These are phyloP conservation scores for Anguilla rostrata DNA, from an alignment of 2,113 vertebrate genomes.

Conservation along the genomic window DNA sequence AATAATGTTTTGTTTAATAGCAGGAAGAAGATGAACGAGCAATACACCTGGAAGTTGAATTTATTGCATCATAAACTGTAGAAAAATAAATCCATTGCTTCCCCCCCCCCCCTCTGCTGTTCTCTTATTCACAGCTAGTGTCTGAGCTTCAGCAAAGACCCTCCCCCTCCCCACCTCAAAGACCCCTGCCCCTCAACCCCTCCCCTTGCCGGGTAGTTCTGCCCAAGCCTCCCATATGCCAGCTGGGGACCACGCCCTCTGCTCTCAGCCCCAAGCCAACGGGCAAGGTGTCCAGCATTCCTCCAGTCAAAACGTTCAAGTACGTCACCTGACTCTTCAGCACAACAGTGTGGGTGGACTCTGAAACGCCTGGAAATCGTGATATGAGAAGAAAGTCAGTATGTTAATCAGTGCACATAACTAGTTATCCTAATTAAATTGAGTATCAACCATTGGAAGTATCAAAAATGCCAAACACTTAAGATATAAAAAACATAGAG, in stretches of 20 bases:
- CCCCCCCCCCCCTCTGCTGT: constrained; percentile 2
- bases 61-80: not conserved
- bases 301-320: constrained; percentile 66
- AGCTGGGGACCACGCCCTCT: constrained; percentile 82
- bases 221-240: constrained; percentile 57
- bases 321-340: constrained; percentile 45
- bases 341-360: no score
- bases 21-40: not conserved
- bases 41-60: not conserved
- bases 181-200: constrained; percentile 74
- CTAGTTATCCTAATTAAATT: not conserved
- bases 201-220: constrained; percentile 49
- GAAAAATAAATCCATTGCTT: not conserved
- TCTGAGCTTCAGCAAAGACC: constrained; percentile 45
- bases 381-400: not conserved
- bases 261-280: constrained; percentile 56
- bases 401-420: not conserved
- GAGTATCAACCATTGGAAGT: not conserved
- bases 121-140: constrained; percentile 46
- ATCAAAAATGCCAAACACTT: not conserved
- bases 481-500: not conserved
- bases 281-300: constrained; percentile 54
- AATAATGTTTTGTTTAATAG: not conserved
- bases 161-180: constrained; percentile 70
- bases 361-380: not conserved